Evolutionary conservation across 2,113 vertebrate genomes (phyloP).

Genomic region (Notothenia coriiceps): DNA sequence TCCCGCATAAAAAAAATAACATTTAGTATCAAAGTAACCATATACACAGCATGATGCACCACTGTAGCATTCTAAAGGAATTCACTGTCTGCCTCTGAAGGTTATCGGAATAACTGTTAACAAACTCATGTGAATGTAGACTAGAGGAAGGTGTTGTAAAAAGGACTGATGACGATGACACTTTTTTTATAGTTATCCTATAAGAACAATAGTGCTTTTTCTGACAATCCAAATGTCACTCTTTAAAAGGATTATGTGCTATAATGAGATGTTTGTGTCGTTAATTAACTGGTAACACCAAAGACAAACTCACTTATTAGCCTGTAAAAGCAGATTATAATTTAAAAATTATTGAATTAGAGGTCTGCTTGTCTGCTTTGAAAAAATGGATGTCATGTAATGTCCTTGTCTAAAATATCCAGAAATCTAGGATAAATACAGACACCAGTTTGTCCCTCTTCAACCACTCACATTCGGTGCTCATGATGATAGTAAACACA

Average conservation of each 20-base stretch:
- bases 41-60: neutral
- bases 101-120: neutral
- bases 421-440: neutral
- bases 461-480: neutral
- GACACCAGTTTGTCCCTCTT: neutral
- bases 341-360: neutral
- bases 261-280: slow-evolving; percentile 39
- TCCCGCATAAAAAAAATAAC: neutral
- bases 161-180: neutral
- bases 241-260: slow-evolving; percentile 28
- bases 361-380: neutral
- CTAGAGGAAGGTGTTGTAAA: neutral
- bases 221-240: slow-evolving; percentile 15
- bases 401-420: neutral
- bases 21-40: neutral
- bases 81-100: no score
- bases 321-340: neutral
- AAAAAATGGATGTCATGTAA: neutral
- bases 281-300: slow-evolving; percentile 23
- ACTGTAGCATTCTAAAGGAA: neutral
- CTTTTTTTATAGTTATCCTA: neutral
- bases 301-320: neutral
- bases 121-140: slow-evolving; percentile 6
- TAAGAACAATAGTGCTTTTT: slow-evolving; percentile 13
- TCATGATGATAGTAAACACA: neutral